Base-by-base conservation (phyloP, 2,888 invertebrate genomes). In the Lasioglossum morio region DNA sequence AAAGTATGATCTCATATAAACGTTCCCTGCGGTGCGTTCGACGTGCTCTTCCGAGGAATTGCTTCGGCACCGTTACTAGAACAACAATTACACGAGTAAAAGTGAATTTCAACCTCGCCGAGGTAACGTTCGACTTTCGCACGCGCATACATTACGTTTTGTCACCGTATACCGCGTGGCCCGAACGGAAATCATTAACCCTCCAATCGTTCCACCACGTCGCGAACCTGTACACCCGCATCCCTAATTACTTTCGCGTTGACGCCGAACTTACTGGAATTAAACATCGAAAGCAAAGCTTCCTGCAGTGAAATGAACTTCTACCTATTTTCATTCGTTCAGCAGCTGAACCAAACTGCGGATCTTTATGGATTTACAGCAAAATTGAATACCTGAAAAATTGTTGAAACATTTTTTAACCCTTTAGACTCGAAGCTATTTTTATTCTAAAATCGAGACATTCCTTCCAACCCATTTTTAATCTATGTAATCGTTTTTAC, bases 41-140 rank as follows among this genome's bases (percentile, higher is more conserved):
- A 72, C 60, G 60, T 46, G 69, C 23, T 46, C 73, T 73, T 16
- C 19, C 69, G 19, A 72, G 40, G 72, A 81, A 81, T 84, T 27
- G 60, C 72, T 76, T 48, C 57, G 37, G 53, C 75, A 72, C 46
- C 30, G 77, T 84, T 78, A 63, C 63, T 57, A 30, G 63, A 43
- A 48, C 34, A 48, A 37, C 78, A 66, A 78, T 76, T 69, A 63
- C 79, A 77, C 77, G 82, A 81, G 87, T 89, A 90, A 89, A 89
- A 86, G 85, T 88, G 78, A 84, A 89, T 86, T 89, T 87, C 73
- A 87, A 72, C 63, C 77, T 37, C 27, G 53, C 27, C 23, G 72
- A 53, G 77, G 53, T 53, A 63, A 46, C 73, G 79, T 75, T 82
- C 81, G 80, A 81, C 69, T 86, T 87, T 88, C 83, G 75, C 78